Evolutionary conservation across 2,797 vertebrate species (phyloP).

Genomic region (Gouania willdenowi): DNA sequence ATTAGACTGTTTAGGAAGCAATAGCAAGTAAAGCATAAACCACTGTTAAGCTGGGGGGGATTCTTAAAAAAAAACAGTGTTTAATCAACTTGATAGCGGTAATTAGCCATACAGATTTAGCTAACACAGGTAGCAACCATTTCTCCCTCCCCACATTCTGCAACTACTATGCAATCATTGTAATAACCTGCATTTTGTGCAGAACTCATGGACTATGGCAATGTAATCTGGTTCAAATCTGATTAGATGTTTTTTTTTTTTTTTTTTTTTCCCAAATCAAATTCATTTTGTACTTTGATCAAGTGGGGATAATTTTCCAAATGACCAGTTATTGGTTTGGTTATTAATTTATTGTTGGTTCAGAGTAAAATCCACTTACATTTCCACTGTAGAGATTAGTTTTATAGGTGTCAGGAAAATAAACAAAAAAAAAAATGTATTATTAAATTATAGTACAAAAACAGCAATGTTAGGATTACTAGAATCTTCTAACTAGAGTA

Average conservation of each 20-base stretch:
- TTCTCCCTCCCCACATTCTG: slow-evolving; percentile 26
- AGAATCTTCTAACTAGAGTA: too few species aligned
- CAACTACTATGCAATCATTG: slow-evolving; percentile 43
- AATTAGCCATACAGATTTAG: slow-evolving; percentile 60
- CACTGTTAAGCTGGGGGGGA: slow-evolving; percentile 15
- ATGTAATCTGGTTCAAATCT: neutral
- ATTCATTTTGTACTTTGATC: too few species aligned
- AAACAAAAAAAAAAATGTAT: too few species aligned
- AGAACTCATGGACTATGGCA: neutral
- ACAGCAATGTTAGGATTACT: too few species aligned
- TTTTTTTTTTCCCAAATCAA: neutral
- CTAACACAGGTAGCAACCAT: slow-evolving; percentile 34
- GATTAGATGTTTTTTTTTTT: neutral
- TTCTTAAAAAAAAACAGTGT: slow-evolving; percentile 37
- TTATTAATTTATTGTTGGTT: too few species aligned
- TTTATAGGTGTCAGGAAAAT: too few species aligned
- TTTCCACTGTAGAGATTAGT: too few species aligned
- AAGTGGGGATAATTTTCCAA: too few species aligned
- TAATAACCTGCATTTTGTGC: slow-evolving; percentile 7
- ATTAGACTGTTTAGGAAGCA: slow-evolving; percentile 29
- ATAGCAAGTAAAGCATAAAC: slow-evolving; percentile 8
- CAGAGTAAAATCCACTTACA: too few species aligned
- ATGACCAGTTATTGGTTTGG: too few species aligned
- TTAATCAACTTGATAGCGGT: slow-evolving; percentile 65
- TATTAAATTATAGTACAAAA: too few species aligned